Evolutionary conservation across 2,797 vertebrate species (phyloP).

Genomic region (Gorsachius magnificus): DNA sequence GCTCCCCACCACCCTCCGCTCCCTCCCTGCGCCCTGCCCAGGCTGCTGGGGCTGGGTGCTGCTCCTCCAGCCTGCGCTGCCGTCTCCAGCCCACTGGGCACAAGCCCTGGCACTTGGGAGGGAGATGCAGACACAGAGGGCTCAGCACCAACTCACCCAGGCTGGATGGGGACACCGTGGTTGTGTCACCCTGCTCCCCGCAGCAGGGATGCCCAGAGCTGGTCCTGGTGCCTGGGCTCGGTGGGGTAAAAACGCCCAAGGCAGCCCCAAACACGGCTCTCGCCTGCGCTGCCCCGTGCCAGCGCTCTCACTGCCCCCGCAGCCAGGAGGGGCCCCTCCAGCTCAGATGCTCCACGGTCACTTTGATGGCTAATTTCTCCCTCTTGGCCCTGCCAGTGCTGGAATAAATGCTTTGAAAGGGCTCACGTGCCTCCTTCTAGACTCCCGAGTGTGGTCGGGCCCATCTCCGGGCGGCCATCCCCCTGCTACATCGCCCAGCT

Average conservation of each 20-base stretch:
- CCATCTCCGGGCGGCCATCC: neutral
- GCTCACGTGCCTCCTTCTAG: neutral
- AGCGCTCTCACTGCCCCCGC: neutral
- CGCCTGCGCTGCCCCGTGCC: rapidly evolving
- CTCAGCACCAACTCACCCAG: neutral
- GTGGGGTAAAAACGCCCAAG: neutral
- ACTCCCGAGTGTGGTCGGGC: neutral
- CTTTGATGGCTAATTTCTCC: slow-evolving; percentile 4
- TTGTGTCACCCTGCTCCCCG: neutral
- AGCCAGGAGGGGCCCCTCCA: neutral
- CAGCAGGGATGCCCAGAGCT: neutral
- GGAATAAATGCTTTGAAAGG: neutral
- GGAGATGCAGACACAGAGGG: neutral
- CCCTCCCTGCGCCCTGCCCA: rapidly evolving
- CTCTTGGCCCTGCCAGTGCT: rapidly evolving
- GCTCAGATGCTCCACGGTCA: neutral
- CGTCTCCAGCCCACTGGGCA: neutral
- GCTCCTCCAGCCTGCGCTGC: neutral
- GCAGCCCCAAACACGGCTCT: neutral
- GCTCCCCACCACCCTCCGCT: rapidly evolving
- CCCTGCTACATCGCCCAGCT: neutral
- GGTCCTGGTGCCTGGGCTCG: neutral
- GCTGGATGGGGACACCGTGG: neutral
- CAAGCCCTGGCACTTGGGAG: neutral
- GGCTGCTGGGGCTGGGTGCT: neutral